Base-by-base conservation (phyloP, 2,888 invertebrate species). In the Orgyia antiqua region DNA sequence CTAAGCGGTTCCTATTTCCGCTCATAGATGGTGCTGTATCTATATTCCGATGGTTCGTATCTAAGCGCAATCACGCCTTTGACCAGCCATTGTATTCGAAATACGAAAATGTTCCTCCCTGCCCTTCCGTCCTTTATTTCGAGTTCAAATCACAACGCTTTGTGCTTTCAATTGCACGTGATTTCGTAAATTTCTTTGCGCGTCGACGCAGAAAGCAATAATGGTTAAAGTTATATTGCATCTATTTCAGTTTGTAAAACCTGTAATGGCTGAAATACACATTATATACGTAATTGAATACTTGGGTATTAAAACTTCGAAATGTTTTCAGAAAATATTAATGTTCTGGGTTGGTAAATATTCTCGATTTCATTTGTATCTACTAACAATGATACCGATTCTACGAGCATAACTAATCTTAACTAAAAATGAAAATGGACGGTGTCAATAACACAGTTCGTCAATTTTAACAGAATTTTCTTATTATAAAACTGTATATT, bases 1-100 rank as follows among this genome's bases (percentile, higher is more conserved):
- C 67, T 71, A 77, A 80, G 75, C 72, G 75, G 65, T 82, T 62
- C 73, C 65, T 57, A 76, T 80, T 80, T 80, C 80, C 82, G 68
- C 52, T 49, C 56, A 59, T 62, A 83, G 84, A 82, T 84, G 84
- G 74, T 76, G 70, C 49, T 68, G 65, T 46, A 45, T 48, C 57
- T 42, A 61, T 53, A 51, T 49, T 46, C 51, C 31, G 29, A 45
- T 38, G 42, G 42, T 69, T 64, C 60, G 57, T 49, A 53, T 68
- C 67, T 56, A 47, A 49, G 60, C 49, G 58, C 73, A 77, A 82
- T 79, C 73, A 72, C 48, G 52, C 59, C 59, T 64, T 65, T 66
- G 69, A 60, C 59, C 53, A 34, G 27, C 40, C 37, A 62, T 66
- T 73, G 71, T 65, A 45, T 50, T 45, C 53, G 61, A 56, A 65